Evolutionary conservation across 1,140 invertebrate species (phyloP), one percentile per base, ranked within the genome.

Genomic region (Magallana angulata): DNA sequence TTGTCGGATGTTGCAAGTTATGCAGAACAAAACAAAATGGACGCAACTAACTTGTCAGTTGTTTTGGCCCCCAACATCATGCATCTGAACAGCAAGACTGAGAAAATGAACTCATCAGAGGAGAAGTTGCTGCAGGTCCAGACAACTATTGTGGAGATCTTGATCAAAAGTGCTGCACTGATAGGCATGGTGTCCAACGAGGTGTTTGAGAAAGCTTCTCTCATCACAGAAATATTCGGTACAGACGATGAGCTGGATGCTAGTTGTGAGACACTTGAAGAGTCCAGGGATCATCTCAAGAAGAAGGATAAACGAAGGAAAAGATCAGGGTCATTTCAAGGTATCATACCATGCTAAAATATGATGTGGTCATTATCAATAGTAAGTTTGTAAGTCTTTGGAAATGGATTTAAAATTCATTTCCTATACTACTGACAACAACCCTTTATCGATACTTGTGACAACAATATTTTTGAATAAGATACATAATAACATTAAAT

Each of bases 51-150:
- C 94, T 94, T 98, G 62, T 97, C 97, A 1, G 97, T 97, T 90
- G 96, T 98, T 16, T 94, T 98, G 92, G 96, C 97, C 5, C 97
- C 97, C 14, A 97, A 97, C 93, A 95, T 98, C 76, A 97, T 98
- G 96, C 97, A 97, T n/a, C 92, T 97, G 9, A 93, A 92, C 84
- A 93, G 88, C 56, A 93, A 95, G 95, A 93, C 95, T 95, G 96
- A 84, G 95, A 96, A 92, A 94, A 96, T 88, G 96, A 93, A 92
- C 89, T 90, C 90, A 7, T 84, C 89, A 59, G 93, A 92, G 87
- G 92, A 92, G 81, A 93, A 94, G 82, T 85, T 93, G 11, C 88
- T 95, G 9, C 92, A 94, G 82, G 88, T 90, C 85, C 91, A 95
- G 89, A 94, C 94, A 48, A 88, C 89, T 8, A 90, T 94, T 93